Percentiles rank a stretch among this genome's conserved stretches.
These are phyloP conservation scores for Lasioglossum lativentre DNA, from an alignment of 2,888 invertebrate genomes.

Conservation along the genomic window DNA sequence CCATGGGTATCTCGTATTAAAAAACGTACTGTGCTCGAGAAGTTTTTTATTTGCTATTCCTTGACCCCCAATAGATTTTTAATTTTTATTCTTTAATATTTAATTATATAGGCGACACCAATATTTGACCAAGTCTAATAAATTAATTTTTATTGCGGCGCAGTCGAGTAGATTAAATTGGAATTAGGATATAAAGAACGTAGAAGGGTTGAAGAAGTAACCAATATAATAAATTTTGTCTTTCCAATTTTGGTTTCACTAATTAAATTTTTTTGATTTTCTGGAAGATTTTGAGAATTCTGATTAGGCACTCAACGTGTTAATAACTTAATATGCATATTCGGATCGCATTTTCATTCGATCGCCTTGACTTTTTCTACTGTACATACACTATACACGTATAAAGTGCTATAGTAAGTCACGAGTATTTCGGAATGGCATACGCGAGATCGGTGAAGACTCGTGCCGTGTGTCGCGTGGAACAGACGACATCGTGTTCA, in stretches of 20 bases:
- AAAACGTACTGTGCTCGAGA: not conserved
- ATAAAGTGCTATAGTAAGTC: not conserved
- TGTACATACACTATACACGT: not conserved
- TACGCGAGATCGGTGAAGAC: not conserved
- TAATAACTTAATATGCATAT: not conserved
- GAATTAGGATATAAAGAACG: no score
- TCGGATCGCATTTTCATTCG: not conserved
- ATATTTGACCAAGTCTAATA: no score
- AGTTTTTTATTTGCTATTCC: not conserved
- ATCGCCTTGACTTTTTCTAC: not conserved
- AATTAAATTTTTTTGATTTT: no score
- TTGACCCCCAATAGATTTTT: not conserved
- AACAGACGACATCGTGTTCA: slow-evolving; percentile 34
- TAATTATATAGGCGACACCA: no score
- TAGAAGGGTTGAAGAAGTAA: no score
- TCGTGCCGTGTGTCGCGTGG: not conserved
- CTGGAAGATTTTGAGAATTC: no score
- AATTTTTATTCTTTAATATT: no score
- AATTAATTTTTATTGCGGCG: no score
- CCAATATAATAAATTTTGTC: no score
- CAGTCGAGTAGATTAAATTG: no score
- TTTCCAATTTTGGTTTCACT: no score
- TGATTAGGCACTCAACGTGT: no score
- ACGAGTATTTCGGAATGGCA: not conserved
- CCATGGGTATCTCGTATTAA: not conserved